A percentile compares a stretch with the other conserved stretches of the same genome.
Evolutionary conservation across 2,113 vertebrate species (phyloP).

Genomic region (Callaeas wilsoni): DNA sequence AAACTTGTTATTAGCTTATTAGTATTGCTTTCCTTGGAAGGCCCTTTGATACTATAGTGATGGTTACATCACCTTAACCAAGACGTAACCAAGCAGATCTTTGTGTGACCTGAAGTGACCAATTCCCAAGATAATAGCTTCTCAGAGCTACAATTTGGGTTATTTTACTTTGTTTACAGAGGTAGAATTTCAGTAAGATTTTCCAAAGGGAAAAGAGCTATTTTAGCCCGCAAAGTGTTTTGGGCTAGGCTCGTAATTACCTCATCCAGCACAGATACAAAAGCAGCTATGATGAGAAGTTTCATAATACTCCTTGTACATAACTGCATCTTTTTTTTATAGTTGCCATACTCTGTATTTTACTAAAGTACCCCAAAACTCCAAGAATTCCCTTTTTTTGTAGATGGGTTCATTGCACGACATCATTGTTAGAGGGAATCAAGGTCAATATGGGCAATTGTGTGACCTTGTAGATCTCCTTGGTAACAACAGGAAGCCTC

Average conservation of each 20-base stretch:
- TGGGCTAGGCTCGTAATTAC: constrained; percentile 25
- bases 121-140: constrained; percentile 35
- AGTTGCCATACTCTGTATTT: not conserved
- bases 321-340: not conserved
- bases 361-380: not conserved
- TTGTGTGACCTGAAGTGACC: constrained; percentile 30
- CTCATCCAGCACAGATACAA: constrained; percentile 51
- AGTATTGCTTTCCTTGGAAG: constrained; percentile 22
- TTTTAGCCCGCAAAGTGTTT: constrained; percentile 44
- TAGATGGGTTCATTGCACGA: not conserved
- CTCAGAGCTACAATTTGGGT: constrained; percentile 31
- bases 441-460: not conserved
- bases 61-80: not conserved
- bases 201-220: constrained; percentile 53
- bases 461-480: not conserved
- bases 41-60: not conserved
- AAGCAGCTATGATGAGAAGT: constrained; percentile 48
- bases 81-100: not conserved
- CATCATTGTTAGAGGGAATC: not conserved
- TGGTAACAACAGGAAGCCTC: not conserved
- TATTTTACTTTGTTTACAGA: constrained; percentile 51
- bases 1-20: constrained; percentile 7
- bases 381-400: not conserved
- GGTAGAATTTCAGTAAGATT: constrained; percentile 54
- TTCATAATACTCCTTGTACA: constrained; percentile 15